A percentile compares a stretch with the other conserved stretches of the same genome.
Conservation (phyloP, 2,797 vertebrate genomes). For the Choloepus didactylus region DNA sequence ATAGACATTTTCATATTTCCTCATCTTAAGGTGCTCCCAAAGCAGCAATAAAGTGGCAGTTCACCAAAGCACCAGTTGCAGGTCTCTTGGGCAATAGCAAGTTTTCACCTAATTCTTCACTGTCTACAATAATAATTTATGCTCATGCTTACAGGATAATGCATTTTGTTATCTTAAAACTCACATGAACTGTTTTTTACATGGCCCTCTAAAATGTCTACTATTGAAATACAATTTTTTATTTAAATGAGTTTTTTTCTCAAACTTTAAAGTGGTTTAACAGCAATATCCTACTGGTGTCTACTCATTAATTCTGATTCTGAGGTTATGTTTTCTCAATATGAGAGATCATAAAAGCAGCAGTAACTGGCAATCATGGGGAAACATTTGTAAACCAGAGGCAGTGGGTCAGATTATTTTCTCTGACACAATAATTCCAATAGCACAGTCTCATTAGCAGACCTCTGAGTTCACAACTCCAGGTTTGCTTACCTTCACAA, state of each 20-base stretch:
- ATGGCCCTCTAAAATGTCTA: neutral
- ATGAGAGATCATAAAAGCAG: slow-evolving; percentile 10
- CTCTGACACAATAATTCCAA: neutral
- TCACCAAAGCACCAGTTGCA: neutral
- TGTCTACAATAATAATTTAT: neutral
- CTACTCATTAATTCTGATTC: slow-evolving; percentile 28
- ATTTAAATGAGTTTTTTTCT: neutral
- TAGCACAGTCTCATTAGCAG: slow-evolving; percentile 63
- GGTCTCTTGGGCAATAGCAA: neutral
- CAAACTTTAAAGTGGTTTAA: slow-evolving; percentile 19
- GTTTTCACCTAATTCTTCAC: neutral
- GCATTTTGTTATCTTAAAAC: neutral
- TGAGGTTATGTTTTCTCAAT: slow-evolving; percentile 24
- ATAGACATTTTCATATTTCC: neutral
- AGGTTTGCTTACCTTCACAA: slow-evolving; percentile 55
- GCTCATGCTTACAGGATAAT: neutral
- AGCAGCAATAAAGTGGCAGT: neutral
- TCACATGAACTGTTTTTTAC: neutral
- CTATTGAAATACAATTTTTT: neutral
- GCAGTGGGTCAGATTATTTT: neutral
- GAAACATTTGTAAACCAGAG: neutral
- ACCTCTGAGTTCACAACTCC: slow-evolving; percentile 14
- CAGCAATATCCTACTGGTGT: neutral
- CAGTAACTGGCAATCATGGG: neutral
- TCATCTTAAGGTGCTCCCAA: neutral